Percentiles rank a stretch among this genome's conserved stretches.
These are phyloP conservation scores for Sardinella longiceps DNA, from an alignment of 2,797 vertebrate species.

Conservation along the genomic window DNA sequence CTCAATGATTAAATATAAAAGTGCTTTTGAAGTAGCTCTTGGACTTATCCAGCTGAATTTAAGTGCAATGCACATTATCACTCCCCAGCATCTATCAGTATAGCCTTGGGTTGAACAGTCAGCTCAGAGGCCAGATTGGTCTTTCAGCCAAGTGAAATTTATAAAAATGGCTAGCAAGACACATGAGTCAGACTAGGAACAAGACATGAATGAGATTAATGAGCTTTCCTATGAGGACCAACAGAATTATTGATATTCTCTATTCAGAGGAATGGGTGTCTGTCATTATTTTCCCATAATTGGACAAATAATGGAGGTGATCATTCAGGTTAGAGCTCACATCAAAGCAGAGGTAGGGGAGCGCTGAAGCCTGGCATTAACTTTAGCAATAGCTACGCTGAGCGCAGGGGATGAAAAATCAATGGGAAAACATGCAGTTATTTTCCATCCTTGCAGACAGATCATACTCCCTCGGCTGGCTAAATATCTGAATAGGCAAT, in stretches of 20 bases:
- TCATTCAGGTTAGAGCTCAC: conserved; percentile 55
- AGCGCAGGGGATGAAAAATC: not conserved
- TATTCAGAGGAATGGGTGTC: conserved; percentile 30
- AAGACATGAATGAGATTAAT: conserved; percentile 52
- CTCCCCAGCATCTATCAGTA: not conserved
- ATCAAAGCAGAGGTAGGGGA: not conserved
- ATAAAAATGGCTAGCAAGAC: not conserved
- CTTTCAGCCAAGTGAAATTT: not conserved
- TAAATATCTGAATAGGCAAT: not conserved
- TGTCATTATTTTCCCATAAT: conserved; percentile 62
- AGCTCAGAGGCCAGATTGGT: not conserved
- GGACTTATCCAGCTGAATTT: not conserved
- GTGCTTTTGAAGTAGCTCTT: not conserved
- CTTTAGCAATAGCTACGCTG: conserved; percentile 32
- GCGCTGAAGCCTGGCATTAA: not conserved
- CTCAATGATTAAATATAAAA: not conserved
- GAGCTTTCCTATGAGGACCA: conserved; percentile 51
- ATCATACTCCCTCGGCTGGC: not conserved
- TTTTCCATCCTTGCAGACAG: conserved; percentile 1
- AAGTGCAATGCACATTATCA: not conserved
- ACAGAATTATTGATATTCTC: conserved; percentile 53
- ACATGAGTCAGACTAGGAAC: not conserved
- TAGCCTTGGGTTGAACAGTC: not conserved
- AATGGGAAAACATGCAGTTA: conserved; percentile 4
- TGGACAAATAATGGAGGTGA: conserved; percentile 60